Evolutionary conservation across 2,888 invertebrate species (phyloP), one percentile per base, ranked within the genome.

Genomic region (Villa cingulata): DNA sequence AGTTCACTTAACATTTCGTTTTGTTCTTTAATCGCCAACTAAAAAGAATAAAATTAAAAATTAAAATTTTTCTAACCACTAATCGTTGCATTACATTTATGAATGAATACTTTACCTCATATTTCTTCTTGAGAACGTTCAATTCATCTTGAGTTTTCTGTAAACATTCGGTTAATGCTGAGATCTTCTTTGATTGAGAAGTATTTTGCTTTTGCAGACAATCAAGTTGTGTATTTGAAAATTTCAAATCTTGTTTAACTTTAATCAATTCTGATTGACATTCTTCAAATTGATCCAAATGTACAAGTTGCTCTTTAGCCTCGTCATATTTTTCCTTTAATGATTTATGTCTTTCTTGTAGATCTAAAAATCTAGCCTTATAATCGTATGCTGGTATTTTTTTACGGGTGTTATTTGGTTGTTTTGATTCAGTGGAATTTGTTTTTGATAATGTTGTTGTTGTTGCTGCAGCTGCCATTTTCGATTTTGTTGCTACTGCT

Each of bases 331-430:
- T 74, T 43, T 62, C 66, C 57, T 76, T 77, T 14, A 80, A 62
- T 7, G 16, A 40, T 53, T 74, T 75, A 54, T 79, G 72, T 61
- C 80, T 80, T 49, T 77, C 76, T 16, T 72, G 61, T 43, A 83
- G 67, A 55, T 76, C 74, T 58, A 74, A 70, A 54, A 76, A 77
- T 43, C 81, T 74, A 27, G 78, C 78, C 62, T 82, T 79, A 53
- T 74, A 80, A 58, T 80, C 80, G 63, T 80, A 80, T 0, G 79
- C 71, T 9, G 76, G 71, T 43, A 77, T 75, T 52, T 78, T 74
- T 46, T 76, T 77, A 4, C 72, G 72, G 18, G 65, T 69, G 0
- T 62, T 45, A 10, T 58, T 54, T 7, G 59, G 54, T 1, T 57
- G 54, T 27, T 38, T 44, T 14, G 36, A 2, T 17, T 36, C 4